These are phyloP conservation scores for Bryconaethiops microstoma DNA, from an alignment of 2,797 vertebrate species.

Conservation along the genomic window DNA sequence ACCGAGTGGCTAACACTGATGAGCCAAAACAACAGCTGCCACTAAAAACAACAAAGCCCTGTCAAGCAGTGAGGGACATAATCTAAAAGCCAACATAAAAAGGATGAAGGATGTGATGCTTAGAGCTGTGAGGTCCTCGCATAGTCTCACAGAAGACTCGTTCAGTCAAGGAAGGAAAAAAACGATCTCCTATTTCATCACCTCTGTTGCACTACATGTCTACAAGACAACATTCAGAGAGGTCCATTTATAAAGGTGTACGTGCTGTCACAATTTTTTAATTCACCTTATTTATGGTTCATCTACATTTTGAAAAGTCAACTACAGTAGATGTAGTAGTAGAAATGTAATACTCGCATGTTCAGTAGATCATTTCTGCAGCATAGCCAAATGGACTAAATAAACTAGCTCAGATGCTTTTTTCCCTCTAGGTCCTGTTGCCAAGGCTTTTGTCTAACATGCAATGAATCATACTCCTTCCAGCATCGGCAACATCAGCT, in stretches of 20 bases:
- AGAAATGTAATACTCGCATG: no score
- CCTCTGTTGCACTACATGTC: no score
- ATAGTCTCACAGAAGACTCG: slow-evolving; percentile 18
- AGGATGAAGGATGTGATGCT: slow-evolving; percentile 15
- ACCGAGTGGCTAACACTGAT: slow-evolving; percentile 55
- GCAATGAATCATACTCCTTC: slow-evolving; percentile 43
- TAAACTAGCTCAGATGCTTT: neutral
- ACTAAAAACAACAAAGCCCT: slow-evolving; percentile 77
- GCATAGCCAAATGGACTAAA: neutral
- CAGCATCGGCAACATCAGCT: slow-evolving; percentile 43
- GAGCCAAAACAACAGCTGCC: slow-evolving; percentile 79
- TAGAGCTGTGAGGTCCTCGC: neutral
- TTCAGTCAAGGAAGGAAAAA: slow-evolving; percentile 27
- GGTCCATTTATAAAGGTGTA: neutral
- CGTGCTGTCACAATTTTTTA: no score
- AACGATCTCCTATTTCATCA: neutral
- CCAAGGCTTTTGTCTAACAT: neutral
- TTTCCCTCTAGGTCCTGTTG: neutral
- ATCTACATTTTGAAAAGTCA: neutral
- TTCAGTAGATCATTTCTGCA: no score
- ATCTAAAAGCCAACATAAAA: slow-evolving; percentile 37
- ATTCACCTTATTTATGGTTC: neutral
- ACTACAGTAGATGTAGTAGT: no score
- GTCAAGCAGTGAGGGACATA: slow-evolving; percentile 67
- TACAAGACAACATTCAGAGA: no score